Conservation (phyloP, 1,140 invertebrate genomes). For the Archivesica marissinica region DNA sequence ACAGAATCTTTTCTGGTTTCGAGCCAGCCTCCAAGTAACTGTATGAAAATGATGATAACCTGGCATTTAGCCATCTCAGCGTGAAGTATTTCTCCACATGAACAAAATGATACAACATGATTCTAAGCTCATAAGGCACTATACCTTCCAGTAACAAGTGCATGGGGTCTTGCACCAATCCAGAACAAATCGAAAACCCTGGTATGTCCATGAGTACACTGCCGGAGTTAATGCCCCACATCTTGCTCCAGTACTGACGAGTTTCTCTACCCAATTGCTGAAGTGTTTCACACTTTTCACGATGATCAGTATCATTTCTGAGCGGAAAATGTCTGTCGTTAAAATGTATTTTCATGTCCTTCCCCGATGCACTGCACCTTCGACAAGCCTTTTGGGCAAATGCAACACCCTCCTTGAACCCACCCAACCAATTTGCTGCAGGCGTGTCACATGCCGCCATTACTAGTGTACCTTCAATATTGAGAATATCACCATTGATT, state of each 20-base stretch:
- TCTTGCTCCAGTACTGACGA: conserved; percentile 28
- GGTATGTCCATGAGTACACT: conserved; percentile 7
- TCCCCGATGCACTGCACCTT: not conserved
- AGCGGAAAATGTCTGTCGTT: not conserved
- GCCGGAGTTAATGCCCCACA: conserved; percentile 36
- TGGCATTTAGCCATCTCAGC: not conserved
- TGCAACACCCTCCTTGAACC: conserved; percentile 1
- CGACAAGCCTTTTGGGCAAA: not conserved
- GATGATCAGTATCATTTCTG: not conserved
- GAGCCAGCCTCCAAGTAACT: not conserved
- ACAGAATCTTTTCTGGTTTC: not conserved
- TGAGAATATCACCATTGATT: not conserved
- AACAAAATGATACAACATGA: not conserved
- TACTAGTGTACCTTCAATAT: not conserved
- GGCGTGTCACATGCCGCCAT: not conserved
- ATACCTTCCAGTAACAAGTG: conserved; percentile 47
- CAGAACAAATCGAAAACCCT: not conserved
- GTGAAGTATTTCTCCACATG: not conserved
- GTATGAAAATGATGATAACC: not conserved
- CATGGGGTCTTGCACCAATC: conserved; percentile 37
- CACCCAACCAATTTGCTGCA: conserved; percentile 5
- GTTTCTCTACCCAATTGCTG: not conserved
- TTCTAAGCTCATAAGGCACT: not conserved
- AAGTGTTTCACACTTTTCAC: not conserved
- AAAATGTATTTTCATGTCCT: not conserved